A percentile compares a stretch with the other conserved stretches of the same genome.
Evolutionary conservation across 2,113 vertebrate genomes (phyloP).

Genomic region (Sinocyclocheilus anshuiensis): DNA sequence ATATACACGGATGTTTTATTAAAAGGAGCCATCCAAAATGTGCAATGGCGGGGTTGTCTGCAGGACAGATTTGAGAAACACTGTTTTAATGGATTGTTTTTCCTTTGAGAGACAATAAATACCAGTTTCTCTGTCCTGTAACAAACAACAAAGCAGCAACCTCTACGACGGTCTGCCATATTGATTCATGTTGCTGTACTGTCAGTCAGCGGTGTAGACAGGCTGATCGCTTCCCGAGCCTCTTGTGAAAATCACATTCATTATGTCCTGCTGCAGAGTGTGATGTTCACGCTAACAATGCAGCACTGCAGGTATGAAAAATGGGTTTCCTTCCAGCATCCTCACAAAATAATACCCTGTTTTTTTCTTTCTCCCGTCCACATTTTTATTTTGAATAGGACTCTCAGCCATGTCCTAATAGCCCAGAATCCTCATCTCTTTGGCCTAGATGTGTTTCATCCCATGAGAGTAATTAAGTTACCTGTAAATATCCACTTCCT

Average conservation of each 20-base stretch:
- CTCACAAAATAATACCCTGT: slow-evolving; percentile 6
- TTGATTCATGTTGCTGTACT: slow-evolving; percentile 33
- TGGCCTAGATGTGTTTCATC: slow-evolving; percentile 80
- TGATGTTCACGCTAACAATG: slow-evolving; percentile 37
- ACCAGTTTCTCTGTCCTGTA: neutral
- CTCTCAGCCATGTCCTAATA: slow-evolving; percentile 75
- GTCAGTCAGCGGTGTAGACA: slow-evolving; percentile 38
- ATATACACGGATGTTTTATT: no score
- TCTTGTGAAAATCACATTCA: slow-evolving; percentile 43
- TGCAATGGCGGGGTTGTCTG: neutral
- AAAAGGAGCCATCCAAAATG: neutral
- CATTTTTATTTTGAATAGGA: slow-evolving; percentile 72
- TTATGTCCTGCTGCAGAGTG: slow-evolving; percentile 36
- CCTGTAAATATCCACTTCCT: slow-evolving; percentile 75
- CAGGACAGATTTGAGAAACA: slow-evolving; percentile 12
- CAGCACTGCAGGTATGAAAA: neutral
- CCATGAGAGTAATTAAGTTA: slow-evolving; percentile 77
- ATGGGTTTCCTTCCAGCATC: slow-evolving; percentile 64
- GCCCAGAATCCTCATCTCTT: slow-evolving; percentile 76
- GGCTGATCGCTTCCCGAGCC: slow-evolving; percentile 22
- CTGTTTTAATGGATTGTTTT: slow-evolving; percentile 15
- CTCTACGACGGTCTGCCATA: slow-evolving; percentile 20
- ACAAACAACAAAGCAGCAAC: neutral
- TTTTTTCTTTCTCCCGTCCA: slow-evolving; percentile 59
- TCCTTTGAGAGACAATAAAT: neutral